Evolutionary conservation across 2,888 invertebrate genomes (phyloP).

Genomic region (Melinopterus prodromus): DNA sequence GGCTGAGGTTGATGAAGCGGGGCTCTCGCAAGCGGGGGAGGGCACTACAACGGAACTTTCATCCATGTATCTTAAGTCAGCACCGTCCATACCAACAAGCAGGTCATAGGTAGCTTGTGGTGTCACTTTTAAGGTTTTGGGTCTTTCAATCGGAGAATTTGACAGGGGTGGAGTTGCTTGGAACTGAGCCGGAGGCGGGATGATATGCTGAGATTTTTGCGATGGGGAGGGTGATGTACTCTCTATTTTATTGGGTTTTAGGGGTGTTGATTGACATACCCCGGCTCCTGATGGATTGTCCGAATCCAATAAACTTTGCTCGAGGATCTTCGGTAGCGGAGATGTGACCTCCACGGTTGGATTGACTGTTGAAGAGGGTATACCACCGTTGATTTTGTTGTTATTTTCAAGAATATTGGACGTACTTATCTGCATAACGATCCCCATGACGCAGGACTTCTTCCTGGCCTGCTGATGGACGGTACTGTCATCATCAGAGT

Average conservation of each 20-base stretch:
- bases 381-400: slow-evolving; percentile 66
- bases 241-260: slow-evolving; percentile 47
- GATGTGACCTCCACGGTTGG: slow-evolving; percentile 44
- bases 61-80: slow-evolving; percentile 91
- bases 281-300: slow-evolving; percentile 60
- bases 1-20: slow-evolving; percentile 72
- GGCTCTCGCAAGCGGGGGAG: slow-evolving; percentile 81
- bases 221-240: slow-evolving; percentile 62
- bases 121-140: slow-evolving; percentile 65
- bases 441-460: slow-evolving; percentile 72
- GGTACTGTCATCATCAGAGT: slow-evolving; percentile 91
- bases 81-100: slow-evolving; percentile 80
- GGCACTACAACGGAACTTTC: slow-evolving; percentile 86
- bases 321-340: slow-evolving; percentile 69
- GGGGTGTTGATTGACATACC: slow-evolving; percentile 50
- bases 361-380: slow-evolving; percentile 55
- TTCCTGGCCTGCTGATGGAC: slow-evolving; percentile 62
- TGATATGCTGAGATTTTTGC: slow-evolving; percentile 68
- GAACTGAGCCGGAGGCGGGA: slow-evolving; percentile 79
- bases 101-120: slow-evolving; percentile 72
- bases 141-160: slow-evolving; percentile 62
- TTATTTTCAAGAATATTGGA: slow-evolving; percentile 61
- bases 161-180: slow-evolving; percentile 73
- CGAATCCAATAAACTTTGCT: slow-evolving; percentile 70
- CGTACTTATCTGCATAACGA: slow-evolving; percentile 74